Base-by-base conservation (phyloP, 2,113 vertebrate genomes). In the Isurus oxyrinchus region DNA sequence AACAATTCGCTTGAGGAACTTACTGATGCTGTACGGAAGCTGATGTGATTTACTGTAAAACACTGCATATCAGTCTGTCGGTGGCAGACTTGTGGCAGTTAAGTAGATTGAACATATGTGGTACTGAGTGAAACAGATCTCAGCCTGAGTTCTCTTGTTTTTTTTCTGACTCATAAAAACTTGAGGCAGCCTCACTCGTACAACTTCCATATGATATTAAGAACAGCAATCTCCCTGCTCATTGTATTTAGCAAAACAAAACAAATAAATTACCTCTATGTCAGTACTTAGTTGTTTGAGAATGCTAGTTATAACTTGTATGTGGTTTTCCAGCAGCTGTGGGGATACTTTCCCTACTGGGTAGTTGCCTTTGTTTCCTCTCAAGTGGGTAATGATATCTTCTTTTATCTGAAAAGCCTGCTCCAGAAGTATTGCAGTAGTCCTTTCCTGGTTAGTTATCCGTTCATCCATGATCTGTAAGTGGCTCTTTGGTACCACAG, bases 351-450 rank as follows among this genome's bases (percentile, higher is more conserved):
- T 84, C 96, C 98, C 97, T 0, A 97, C 97, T 5, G 98, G 97
- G 79, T 97, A 95, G 6, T 97, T 98, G 94, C 97, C 97, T 0
- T 97, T 97, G 16, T 97, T 97, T 49, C 97, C 97, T 57, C 97
- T 97, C 44, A 98, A 97, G 96, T 96, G 97, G 66, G 97, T 97
- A 44, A 98, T 86, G 40, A 98, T 97, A 96, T 98, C 98, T 0
- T 98, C 98, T 97, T 98, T 98, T 97, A 98, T 98, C 88, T 81
- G 98, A 96, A 98, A 98, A 44, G 98, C 98, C 97, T 99, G 98
- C 13, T 98, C 98, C 5, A 99, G 97, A 79, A 99, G 98, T 90
- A 98, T 97, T 53, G 97, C 96, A 1, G 97, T 97, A 23, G 97
- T 98, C 95, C 96, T 97, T 66, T 98, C 98, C 97, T 98, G 98